Evolutionary conservation across 1,140 invertebrate species (phyloP), one percentile per base, ranked within the genome.

Genomic region (Zaprionus africanus): DNA sequence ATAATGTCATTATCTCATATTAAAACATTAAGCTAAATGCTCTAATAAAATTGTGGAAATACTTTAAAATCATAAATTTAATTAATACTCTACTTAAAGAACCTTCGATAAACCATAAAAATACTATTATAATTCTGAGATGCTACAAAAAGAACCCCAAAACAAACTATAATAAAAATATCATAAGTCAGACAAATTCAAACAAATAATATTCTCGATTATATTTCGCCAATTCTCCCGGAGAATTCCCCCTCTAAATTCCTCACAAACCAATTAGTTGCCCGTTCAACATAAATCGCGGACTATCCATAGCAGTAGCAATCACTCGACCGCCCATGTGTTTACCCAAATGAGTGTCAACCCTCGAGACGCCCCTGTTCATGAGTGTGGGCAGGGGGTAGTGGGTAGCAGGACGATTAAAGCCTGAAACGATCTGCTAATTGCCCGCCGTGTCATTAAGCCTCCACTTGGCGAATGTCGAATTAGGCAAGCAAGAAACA

Each of bases 371-470:
- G 43, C 69, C 60, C 59, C 41, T 53, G 26, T 15, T 1, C 15
- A 5, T 59, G n/a, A n/a, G 5, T 6, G 41, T 7, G 41, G 41
- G 15, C 17, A 43, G 15, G 51, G 58, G 41, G n/a, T 43, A 43
- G 9, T 62, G 53, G 19, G 49, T 36, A 22, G 28, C 28, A 57
- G 28, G 51, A 54, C 82, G 79, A 86, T 84, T 84, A 85, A 78
- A 71, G 68, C 62, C 65, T 72, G 36, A 46, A 85, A 92, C 73
- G 90, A 92, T 87, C 81, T 78, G 90, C 90, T 92, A 92, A 92
- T 92, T 92, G 86, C 81, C 63, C 70, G 76, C 79, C 79, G 90
- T 88, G 91, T 92, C 90, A 92, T 92, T 92, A 92, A 92, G 83
- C 86, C 82, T 90, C 78, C 81, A 90, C 81, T 91, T 86, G 83